Percentiles rank a stretch among this genome's conserved stretches.
Conservation (phyloP, 2,888 invertebrate genomes). For the Toxonevra muliebris region DNA sequence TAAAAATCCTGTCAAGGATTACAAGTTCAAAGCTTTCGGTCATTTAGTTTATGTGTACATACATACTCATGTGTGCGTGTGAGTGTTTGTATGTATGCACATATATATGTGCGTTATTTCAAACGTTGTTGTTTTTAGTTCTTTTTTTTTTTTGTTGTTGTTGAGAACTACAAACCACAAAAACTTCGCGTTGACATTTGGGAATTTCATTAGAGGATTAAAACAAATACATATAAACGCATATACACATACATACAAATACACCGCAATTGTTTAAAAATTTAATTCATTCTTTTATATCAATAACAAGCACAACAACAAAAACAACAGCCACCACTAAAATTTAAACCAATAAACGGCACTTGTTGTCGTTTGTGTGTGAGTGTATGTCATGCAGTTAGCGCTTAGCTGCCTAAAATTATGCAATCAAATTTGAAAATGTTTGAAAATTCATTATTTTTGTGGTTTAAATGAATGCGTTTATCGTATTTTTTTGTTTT, state of each 20-base stretch:
- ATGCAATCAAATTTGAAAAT: too few relatives aligned
- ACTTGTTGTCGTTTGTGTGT: background rate
- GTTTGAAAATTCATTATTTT: too few relatives aligned
- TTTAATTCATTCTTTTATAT: background rate
- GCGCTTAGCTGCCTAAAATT: background rate
- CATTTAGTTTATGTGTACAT: background rate
- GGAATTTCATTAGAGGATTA: conserved; percentile 33
- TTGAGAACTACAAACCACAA: conserved; percentile 25
- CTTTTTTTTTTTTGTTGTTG: conserved; percentile 7
- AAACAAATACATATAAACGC: conserved; percentile 7
- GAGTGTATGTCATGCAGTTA: background rate
- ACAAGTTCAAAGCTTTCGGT: background rate
- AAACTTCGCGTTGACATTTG: conserved; percentile 33
- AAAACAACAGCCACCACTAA: background rate
- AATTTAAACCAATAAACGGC: too few relatives aligned
- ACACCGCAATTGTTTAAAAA: conserved; percentile 21
- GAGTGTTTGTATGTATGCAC: conserved; percentile 2
- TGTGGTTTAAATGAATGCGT: too few relatives aligned
- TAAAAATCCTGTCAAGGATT: conserved; percentile 20
- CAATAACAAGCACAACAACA: conserved; percentile 6
- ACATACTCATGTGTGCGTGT: conserved; percentile 10
- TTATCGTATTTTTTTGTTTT: too few relatives aligned
- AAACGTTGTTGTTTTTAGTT: conserved; percentile 7
- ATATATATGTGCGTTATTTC: conserved; percentile 13
- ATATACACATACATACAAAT: conserved; percentile 1